Conservation (phyloP, 64 coral and sea anemone genomes). For the Stylophora pistillata region DNA sequence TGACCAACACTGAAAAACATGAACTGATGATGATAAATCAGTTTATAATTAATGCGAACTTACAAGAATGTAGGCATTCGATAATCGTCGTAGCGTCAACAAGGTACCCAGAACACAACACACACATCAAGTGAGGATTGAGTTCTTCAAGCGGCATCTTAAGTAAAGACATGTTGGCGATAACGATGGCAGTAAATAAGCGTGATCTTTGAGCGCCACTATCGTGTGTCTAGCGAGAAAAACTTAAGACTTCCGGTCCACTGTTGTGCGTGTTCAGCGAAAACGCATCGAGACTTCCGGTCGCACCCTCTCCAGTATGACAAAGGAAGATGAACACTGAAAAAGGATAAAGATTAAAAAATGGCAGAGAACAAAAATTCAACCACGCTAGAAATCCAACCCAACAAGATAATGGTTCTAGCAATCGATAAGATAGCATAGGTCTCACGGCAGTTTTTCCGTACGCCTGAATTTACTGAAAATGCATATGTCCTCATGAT, state of each 20-base stretch:
- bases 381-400: too few relatives aligned
- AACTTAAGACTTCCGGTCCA: background rate
- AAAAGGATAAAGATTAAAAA: too few relatives aligned
- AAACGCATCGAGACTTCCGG: background rate
- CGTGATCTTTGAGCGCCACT: background rate
- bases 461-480: too few relatives aligned
- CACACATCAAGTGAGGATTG: conserved; percentile 87
- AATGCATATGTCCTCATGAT: too few relatives aligned
- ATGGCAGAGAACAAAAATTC: too few relatives aligned
- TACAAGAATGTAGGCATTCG: conserved; percentile 94
- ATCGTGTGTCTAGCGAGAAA: background rate
- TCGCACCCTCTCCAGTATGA: too few relatives aligned
- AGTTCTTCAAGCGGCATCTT: conserved; percentile 47
- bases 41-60: background rate
- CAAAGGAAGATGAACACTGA: background rate
- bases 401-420: too few relatives aligned
- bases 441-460: too few relatives aligned
- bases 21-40: background rate
- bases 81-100: conserved; percentile 84
- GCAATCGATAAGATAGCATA: too few relatives aligned
- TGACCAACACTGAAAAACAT: background rate
- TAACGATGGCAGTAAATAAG: background rate
- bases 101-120: conserved; percentile 81
- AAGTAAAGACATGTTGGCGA: conserved; percentile 11
- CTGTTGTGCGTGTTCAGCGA: background rate